These are phyloP conservation scores for Epicauta chinensis DNA, from an alignment of 1,140 invertebrate genomes.

Conservation along the genomic window DNA sequence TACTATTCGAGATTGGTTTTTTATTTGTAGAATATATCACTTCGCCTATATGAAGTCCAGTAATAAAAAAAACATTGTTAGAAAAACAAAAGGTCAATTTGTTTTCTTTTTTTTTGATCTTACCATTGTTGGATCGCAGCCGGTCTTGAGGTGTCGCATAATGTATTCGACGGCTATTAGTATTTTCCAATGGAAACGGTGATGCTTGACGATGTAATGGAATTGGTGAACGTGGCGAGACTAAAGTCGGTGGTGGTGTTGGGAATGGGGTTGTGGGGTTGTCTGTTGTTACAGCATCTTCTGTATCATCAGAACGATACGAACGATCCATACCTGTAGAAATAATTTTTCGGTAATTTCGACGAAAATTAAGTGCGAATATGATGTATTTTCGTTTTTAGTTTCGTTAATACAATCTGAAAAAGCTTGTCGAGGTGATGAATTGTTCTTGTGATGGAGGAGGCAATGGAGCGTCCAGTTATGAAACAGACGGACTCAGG, in stretches of 20 bases:
- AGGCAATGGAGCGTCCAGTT: slow-evolving; percentile 17
- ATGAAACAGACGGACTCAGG: slow-evolving; percentile 23
- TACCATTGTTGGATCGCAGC: slow-evolving; percentile 42
- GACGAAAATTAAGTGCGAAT: too few relatives aligned
- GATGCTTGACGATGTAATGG: slow-evolving; percentile 57
- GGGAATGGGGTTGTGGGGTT: slow-evolving; percentile 46
- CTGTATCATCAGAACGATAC: slow-evolving; percentile 55
- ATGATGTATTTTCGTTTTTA: too few relatives aligned
- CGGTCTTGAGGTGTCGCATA: slow-evolving; percentile 46
- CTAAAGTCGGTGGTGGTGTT: slow-evolving; percentile 44
- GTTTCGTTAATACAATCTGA: too few relatives aligned
- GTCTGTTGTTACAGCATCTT: slow-evolving; percentile 48
- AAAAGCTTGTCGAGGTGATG: slow-evolving; percentile 10
- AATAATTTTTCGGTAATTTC: too few relatives aligned
- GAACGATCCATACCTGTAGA: slow-evolving; percentile 49
- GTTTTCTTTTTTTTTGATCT: background rate
- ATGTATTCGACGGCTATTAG: slow-evolving; percentile 51
- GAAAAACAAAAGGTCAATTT: background rate
- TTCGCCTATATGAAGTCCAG: slow-evolving; percentile 38
- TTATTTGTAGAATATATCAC: slow-evolving; percentile 47
- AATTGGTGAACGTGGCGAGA: slow-evolving; percentile 40
- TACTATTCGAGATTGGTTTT: slow-evolving; percentile 40
- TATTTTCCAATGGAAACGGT: slow-evolving; percentile 60
- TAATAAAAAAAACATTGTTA: background rate
- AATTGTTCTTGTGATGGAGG: slow-evolving; percentile 14